A percentile compares a stretch with the other conserved stretches of the same genome.
Conservation (phyloP, 2,797 vertebrate species). For the Urosaurus nigricauda region DNA sequence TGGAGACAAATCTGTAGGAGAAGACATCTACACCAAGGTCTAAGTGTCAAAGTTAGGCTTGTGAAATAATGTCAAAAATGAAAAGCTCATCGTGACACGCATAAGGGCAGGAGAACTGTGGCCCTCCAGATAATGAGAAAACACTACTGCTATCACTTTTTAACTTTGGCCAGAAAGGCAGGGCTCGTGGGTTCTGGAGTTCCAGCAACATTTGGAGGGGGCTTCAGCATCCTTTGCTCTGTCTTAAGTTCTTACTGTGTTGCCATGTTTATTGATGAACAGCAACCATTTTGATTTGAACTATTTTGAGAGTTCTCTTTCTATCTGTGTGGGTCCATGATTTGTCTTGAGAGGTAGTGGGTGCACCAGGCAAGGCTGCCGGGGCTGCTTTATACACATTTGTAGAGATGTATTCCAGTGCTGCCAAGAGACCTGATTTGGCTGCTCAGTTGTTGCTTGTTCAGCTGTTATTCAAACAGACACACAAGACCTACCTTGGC, state of each 20-base stretch:
- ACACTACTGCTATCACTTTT: neutral
- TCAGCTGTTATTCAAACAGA: neutral
- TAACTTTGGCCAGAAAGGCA: neutral
- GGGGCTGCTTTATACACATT: neutral
- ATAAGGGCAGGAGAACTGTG: neutral
- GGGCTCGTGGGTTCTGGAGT: neutral
- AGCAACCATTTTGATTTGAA: neutral
- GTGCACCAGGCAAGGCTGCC: neutral
- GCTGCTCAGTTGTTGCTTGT: neutral
- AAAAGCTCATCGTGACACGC: conserved; percentile 41
- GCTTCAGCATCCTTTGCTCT: neutral
- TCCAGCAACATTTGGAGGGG: neutral
- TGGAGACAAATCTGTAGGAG: neutral
- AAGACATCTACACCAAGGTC: conserved; percentile 15
- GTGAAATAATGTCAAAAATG: conserved; percentile 48
- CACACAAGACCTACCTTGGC: neutral
- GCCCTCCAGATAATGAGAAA: neutral
- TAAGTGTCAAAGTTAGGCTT: conserved; percentile 32
- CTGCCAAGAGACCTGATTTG: neutral
- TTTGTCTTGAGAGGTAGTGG: neutral
- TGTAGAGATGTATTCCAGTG: neutral
- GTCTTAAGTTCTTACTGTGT: neutral
- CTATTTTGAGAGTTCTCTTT: too few species aligned
- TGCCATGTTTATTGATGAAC: neutral
- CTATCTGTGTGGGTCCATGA: too few species aligned